These are phyloP conservation scores for Lepisosteus osseus DNA, from an alignment of 2,113 vertebrate species.

Conservation along the genomic window DNA sequence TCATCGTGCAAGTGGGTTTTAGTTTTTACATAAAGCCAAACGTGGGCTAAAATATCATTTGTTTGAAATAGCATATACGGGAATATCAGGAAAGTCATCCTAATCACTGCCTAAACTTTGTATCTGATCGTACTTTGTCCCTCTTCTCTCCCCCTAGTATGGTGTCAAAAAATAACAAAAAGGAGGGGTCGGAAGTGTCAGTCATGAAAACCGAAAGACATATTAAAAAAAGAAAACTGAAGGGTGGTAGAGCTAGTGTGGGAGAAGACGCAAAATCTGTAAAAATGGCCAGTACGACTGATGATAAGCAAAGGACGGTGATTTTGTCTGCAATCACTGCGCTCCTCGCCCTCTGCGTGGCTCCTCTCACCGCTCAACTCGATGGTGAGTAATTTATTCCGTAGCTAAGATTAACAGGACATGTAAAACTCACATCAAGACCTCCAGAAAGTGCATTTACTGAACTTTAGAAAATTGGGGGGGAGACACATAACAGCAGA, in stretches of 20 bases:
- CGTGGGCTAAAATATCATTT: no score
- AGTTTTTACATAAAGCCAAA: no score
- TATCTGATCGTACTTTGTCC: conserved; percentile 44
- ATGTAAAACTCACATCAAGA: no score
- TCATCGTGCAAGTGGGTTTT: no score
- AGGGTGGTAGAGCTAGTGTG: not conserved
- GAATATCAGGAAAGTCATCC: no score
- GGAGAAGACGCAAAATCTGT: conserved; percentile 1
- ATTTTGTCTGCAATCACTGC: conserved; percentile 15
- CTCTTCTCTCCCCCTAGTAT: conserved; percentile 45
- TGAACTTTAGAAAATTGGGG: no score
- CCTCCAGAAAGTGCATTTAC: no score
- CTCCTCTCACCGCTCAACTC: conserved; percentile 42
- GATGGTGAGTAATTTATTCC: conserved; percentile 46
- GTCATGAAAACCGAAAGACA: conserved; percentile 41
- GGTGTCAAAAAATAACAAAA: conserved; percentile 32
- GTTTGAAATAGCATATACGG: no score
- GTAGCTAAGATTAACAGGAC: no score
- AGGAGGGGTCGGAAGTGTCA: conserved; percentile 39
- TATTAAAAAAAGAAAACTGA: conserved; percentile 17
- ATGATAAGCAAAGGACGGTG: not conserved
- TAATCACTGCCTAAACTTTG: no score
- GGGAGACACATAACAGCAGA: no score
- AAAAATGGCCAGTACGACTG: conserved; percentile 29
- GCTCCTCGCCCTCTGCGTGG: conserved; percentile 42